Evolutionary conservation across 2,113 vertebrate species (phyloP).

Genomic region (Oncorhynchus mykiss): DNA sequence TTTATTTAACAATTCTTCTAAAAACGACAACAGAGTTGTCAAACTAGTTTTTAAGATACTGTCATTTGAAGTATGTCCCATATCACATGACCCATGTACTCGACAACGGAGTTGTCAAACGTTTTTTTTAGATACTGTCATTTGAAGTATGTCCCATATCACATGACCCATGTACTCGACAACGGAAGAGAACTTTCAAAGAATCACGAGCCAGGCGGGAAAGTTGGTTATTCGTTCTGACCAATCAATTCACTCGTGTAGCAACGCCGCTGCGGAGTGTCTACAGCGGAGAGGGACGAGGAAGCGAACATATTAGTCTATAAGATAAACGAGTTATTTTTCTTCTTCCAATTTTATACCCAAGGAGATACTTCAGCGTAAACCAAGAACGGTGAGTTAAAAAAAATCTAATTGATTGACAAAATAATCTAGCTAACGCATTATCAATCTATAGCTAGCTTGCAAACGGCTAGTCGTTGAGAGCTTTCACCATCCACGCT

Average conservation of each 20-base stretch:
- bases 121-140: no score
- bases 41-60: no score
- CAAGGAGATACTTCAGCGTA: background rate
- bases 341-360: background rate
- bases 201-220: constrained; percentile 62
- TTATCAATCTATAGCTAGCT: background rate
- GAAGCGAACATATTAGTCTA: background rate
- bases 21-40: no score
- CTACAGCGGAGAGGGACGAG: background rate
- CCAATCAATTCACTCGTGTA: constrained; percentile 57
- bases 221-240: constrained; percentile 38
- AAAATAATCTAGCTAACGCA: no score
- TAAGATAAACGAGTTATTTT: background rate
- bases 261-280: background rate
- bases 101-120: constrained; percentile 33
- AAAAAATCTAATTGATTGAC: background rate
- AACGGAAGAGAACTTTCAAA: constrained; percentile 44
- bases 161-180: background rate
- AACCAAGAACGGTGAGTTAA: background rate
- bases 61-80: background rate
- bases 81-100: no score
- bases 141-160: background rate
- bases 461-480: background rate
- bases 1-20: no score
- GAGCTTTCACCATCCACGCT: background rate